Conservation (phyloP, 1,140 invertebrate species). For the Stenopsyche tienmushanensis region DNA sequence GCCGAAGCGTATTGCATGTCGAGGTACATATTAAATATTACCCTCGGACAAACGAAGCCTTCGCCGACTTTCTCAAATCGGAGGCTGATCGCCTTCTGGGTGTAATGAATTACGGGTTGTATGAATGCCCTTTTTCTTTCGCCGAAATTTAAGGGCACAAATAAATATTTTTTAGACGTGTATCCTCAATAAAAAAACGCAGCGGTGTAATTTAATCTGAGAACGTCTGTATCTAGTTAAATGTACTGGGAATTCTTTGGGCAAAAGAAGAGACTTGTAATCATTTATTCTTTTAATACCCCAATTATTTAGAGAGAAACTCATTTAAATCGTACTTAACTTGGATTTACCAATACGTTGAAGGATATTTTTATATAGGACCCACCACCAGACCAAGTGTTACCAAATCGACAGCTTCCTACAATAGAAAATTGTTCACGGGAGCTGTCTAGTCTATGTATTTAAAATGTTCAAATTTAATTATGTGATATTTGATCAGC, state of each 20-base stretch:
- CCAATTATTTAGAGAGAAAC: not conserved
- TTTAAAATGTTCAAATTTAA: no score
- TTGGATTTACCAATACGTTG: no score
- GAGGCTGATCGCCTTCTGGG: not conserved
- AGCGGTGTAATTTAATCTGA: not conserved
- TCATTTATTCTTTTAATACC: not conserved
- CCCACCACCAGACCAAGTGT: no score
- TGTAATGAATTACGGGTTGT: not conserved
- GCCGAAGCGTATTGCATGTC: not conserved
- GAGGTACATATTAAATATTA: not conserved
- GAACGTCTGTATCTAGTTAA: not conserved
- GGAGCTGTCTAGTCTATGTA: no score
- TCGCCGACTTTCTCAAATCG: not conserved
- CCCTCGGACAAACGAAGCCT: not conserved
- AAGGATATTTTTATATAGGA: no score
- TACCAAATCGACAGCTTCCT: no score
- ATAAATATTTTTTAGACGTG: not conserved
- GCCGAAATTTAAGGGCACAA: conserved; percentile 1
- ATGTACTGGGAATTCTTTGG: no score
- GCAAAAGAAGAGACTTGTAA: not conserved
- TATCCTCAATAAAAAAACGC: not conserved
- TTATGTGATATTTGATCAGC: no score
- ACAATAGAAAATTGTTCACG: no score
- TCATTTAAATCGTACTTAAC: not conserved
- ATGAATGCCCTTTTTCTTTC: conserved; percentile 1